Percentiles rank a stretch among this genome's conserved stretches.
Evolutionary conservation across 2,797 vertebrate species (phyloP).

Genomic region (Chiloscyllium punctatum): DNA sequence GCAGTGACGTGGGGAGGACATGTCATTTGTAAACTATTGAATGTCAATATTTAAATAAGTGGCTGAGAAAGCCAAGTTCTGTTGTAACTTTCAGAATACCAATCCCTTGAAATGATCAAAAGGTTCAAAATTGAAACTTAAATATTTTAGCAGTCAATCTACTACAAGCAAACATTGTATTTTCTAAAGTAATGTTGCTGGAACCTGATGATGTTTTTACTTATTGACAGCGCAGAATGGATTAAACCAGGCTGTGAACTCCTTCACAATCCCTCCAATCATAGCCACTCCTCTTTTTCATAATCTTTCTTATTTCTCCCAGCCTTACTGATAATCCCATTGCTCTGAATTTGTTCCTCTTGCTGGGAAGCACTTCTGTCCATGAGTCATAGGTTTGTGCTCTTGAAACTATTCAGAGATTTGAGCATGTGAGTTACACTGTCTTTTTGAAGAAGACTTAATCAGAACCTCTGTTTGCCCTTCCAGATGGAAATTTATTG

Average conservation of each 20-base stretch:
- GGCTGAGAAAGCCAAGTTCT: neutral
- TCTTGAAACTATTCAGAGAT: neutral
- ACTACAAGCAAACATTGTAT: neutral
- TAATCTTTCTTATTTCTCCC: neutral
- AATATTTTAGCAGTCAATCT: conserved; percentile 20
- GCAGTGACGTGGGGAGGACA: neutral
- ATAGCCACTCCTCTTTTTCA: neutral
- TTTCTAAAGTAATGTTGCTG: neutral
- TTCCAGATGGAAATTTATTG: neutral
- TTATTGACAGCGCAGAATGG: neutral
- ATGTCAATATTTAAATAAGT: neutral
- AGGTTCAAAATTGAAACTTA: conserved; percentile 8
- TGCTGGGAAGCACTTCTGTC: neutral
- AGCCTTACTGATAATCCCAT: neutral
- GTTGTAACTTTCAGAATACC: neutral
- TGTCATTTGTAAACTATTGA: neutral
- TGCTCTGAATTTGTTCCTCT: neutral
- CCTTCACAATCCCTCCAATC: neutral
- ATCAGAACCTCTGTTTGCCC: neutral
- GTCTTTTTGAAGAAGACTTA: neutral
- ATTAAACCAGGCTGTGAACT: neutral
- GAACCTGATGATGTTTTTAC: neutral
- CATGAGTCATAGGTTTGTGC: neutral
- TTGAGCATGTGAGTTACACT: neutral
- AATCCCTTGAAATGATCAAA: neutral